phyloP scores from a whole-genome alignment of 2,113 vertebrate species.

The Hippocampus comes region DNA sequence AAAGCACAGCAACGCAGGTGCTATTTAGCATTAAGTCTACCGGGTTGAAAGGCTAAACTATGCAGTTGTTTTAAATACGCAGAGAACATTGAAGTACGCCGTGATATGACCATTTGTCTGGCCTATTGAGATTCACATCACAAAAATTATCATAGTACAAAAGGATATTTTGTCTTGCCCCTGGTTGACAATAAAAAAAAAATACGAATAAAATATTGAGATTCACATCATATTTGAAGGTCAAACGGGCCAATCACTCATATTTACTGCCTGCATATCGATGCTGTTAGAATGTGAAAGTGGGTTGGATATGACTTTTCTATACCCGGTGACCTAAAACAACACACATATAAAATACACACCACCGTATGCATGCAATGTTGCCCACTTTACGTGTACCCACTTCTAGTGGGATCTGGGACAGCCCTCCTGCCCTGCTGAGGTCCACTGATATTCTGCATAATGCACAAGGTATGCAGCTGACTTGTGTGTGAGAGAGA shows the following conservation, averaged over 20 bases:
- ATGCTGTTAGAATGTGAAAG: background rate
- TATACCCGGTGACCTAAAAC: background rate
- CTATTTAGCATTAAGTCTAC: too few relatives aligned
- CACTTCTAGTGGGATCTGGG: slow-evolving; percentile 15
- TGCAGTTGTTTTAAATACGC: too few relatives aligned
- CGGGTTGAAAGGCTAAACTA: too few relatives aligned
- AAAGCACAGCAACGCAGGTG: too few relatives aligned
- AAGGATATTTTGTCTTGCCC: too few relatives aligned
- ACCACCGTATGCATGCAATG: background rate
- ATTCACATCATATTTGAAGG: background rate
- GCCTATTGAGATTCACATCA: too few relatives aligned
- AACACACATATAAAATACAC: background rate
- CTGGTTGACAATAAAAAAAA: background rate
- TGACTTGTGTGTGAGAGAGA: slow-evolving; percentile 47
- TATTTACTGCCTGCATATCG: background rate
- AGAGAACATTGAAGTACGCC: too few relatives aligned
- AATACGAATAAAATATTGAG: background rate
- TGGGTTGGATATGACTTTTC: background rate
- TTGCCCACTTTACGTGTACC: background rate
- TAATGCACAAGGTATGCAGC: slow-evolving; percentile 70
- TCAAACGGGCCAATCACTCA: too few relatives aligned
- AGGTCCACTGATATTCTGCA: slow-evolving; percentile 54
- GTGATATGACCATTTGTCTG: too few relatives aligned
- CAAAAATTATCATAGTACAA: too few relatives aligned
- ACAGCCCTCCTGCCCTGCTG: slow-evolving; percentile 25